Percentiles rank a stretch among this genome's conserved stretches.
Conservation (phyloP, 2,113 vertebrate genomes). For the Telmatochromis sp. region DNA sequence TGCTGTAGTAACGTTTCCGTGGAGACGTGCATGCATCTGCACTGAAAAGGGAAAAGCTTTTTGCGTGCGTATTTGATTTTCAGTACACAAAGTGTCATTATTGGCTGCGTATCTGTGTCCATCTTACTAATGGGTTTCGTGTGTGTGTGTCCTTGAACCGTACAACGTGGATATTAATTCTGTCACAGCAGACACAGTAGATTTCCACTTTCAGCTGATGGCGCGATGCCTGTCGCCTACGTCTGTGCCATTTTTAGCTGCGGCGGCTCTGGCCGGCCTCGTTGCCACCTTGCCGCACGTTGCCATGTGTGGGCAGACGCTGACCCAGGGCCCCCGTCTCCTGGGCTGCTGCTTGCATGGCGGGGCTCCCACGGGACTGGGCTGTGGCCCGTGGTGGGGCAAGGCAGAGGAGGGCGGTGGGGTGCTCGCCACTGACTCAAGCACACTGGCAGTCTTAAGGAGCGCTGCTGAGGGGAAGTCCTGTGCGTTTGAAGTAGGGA, state of each 20-base stretch:
- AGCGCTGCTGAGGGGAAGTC: conserved; percentile 64
- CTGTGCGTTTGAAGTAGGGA: conserved; percentile 70
- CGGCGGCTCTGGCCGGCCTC: conserved; percentile 22
- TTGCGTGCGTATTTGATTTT: fast-evolving
- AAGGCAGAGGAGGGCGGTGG: neutral
- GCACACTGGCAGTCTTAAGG: conserved; percentile 62
- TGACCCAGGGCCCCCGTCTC: conserved; percentile 5
- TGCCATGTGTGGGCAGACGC: conserved; percentile 35
- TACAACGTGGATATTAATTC: neutral
- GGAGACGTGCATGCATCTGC: fast-evolving
- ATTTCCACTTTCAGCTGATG: conserved; percentile 46
- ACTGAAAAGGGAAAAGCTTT: neutral
- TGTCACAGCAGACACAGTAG: conserved; percentile 30
- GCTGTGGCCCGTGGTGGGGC: neutral
- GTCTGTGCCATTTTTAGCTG: conserved; percentile 50
- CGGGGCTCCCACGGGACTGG: conserved; percentile 23
- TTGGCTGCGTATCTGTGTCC: too few species aligned
- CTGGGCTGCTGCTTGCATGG: neutral
- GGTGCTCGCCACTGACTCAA: conserved; percentile 1
- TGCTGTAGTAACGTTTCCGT: neutral
- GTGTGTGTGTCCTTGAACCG: neutral
- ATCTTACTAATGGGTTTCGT: too few species aligned
- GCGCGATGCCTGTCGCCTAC: conserved; percentile 23
- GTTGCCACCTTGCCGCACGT: conserved; percentile 29
- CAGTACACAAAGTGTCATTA: neutral